These are phyloP conservation scores for Ormyrus rosae DNA, from an alignment of 2,888 invertebrate genomes.

Conservation along the genomic window DNA sequence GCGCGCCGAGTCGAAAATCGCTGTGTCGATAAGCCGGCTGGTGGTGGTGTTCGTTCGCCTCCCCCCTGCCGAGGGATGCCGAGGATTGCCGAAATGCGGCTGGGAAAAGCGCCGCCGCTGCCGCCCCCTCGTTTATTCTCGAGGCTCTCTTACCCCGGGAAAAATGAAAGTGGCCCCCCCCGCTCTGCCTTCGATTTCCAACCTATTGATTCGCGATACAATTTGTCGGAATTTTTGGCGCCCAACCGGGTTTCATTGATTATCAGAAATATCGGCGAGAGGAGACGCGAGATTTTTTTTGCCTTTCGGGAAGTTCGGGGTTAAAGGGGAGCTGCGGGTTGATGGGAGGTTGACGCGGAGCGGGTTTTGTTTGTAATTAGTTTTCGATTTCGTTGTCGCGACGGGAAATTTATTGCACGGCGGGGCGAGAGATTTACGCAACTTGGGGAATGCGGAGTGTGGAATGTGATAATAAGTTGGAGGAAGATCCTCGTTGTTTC, in stretches of 20 bases:
- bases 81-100: constrained; percentile 37
- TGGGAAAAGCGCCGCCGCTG: constrained; percentile 15
- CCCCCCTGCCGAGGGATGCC: constrained; percentile 25
- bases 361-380: constrained; percentile 1
- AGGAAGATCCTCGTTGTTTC: background rate
- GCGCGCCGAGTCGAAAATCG: constrained; percentile 30
- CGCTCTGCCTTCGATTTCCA: background rate
- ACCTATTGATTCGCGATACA: background rate
- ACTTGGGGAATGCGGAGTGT: background rate
- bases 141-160: background rate
- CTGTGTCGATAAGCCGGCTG: constrained; percentile 40
- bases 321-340: background rate
- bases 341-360: background rate
- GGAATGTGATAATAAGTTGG: background rate
- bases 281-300: too few species aligned
- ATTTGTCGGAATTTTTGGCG: background rate
- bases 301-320: too few species aligned
- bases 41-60: constrained; percentile 7
- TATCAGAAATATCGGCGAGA: too few species aligned
- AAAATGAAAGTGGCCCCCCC: constrained; percentile 36
- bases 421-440: background rate
- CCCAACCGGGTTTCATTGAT: too few species aligned
- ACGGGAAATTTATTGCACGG: background rate
- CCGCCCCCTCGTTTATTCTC: background rate
- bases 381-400: background rate